These are phyloP conservation scores for Odontomyia ornata DNA, from an alignment of 2,888 invertebrate species.

Conservation along the genomic window DNA sequence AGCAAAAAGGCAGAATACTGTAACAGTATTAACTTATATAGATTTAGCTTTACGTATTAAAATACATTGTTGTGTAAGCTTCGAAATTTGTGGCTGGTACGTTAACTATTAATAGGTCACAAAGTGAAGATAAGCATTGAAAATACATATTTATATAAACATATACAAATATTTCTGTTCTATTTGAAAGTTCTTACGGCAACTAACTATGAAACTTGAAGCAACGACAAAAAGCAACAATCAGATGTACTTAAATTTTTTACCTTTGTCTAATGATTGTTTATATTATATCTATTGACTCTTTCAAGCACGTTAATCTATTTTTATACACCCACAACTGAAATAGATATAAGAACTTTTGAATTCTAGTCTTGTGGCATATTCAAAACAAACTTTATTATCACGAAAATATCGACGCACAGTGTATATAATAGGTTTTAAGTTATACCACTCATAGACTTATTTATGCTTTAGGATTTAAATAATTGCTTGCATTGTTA, in stretches of 20 bases:
- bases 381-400: conserved; percentile 30
- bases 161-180: conserved; percentile 11
- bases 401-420: conserved; percentile 17
- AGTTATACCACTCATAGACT: conserved; percentile 18
- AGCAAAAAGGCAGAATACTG: conserved; percentile 30
- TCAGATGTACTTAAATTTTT: conserved; percentile 37
- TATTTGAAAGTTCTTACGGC: conserved; percentile 4
- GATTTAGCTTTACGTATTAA: conserved; percentile 17
- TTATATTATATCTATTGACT: conserved; percentile 24
- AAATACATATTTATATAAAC: conserved; percentile 7
- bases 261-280: not conserved
- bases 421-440: conserved; percentile 13
- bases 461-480: conserved; percentile 17
- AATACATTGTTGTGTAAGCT: conserved; percentile 18
- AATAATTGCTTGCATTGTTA: conserved; percentile 29
- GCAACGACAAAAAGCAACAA: conserved; percentile 36
- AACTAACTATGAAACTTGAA: conserved; percentile 22
- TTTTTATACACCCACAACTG: conserved; percentile 23
- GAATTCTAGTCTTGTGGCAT: conserved; percentile 40
- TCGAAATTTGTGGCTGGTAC: not conserved
- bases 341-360: conserved; percentile 38
- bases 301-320: conserved; percentile 26
- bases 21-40: conserved; percentile 42
- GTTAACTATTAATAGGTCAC: conserved; percentile 14
- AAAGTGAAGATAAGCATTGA: conserved; percentile 3